Evolutionary conservation across 2,888 invertebrate species (phyloP), one percentile per base, ranked within the genome.

Genomic region (Bellardia pandia): DNA sequence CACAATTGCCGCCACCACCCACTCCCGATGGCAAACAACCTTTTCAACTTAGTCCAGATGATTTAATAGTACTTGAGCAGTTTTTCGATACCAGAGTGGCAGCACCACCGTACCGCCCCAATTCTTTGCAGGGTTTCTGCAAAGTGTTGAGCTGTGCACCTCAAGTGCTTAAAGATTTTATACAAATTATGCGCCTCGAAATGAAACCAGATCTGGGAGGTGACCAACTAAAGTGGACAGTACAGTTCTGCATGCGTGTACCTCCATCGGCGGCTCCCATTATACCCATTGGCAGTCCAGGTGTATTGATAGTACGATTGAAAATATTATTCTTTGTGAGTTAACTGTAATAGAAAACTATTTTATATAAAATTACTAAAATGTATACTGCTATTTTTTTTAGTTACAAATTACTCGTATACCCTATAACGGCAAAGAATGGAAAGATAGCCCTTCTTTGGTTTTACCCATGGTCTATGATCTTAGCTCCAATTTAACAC

Each of bases 291-390:
- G 98, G 98, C 9, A 97, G 97, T 94, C 96, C 98, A 37, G 98
- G 97, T 71, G 96, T 98, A 90, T 95, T 98, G 85, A 96, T 97
- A 89, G 96, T 97, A 90, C 96, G 97, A 88, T 96, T 96, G 91
- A 98, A 98, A 94, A 97, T 99, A 91, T 95, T 99, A 6, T 97
- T 99, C 94, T 98, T 98, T 93, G 97, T 98, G 93, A 96, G 96
- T 90, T 2, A 1, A 48, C 7, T 14, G 30, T n/a, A 9, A 11
- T 4, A 13, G 9, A 9, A n/a, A 23, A 23, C 11, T 23, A 16
- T 23, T 1, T 2, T 2, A 2, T 45, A 42, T 16, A 16, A 11
- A 45, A 6, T 37, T 37, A 30, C 13, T 30, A 30, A 9, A 16
- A 6, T 11, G 33, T 6, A 13, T 69, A 8, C 42, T 58, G n/a